These are phyloP conservation scores for Hippocampus abdominalis DNA, from an alignment of 2,113 vertebrate genomes.

Conservation along the genomic window DNA sequence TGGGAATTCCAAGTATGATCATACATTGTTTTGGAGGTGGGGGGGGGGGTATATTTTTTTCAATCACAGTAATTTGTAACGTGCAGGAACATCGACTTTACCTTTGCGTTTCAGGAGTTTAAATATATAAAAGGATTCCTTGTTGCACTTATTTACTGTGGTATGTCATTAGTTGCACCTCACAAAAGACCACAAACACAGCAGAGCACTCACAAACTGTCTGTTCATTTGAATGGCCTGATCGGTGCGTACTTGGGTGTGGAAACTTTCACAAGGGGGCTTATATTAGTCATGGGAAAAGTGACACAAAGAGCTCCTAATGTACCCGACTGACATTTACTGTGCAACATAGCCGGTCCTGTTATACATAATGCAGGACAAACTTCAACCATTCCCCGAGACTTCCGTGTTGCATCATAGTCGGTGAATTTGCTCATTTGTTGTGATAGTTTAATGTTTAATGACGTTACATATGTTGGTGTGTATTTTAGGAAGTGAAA, in stretches of 20 bases:
- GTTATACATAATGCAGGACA: neutral
- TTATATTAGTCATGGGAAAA: constrained; percentile 46
- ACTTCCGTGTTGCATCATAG: neutral
- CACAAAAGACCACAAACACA: neutral
- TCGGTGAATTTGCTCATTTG: neutral
- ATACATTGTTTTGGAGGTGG: constrained; percentile 6
- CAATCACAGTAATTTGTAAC: constrained; percentile 11
- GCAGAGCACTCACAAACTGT: neutral
- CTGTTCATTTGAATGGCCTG: constrained; percentile 9
- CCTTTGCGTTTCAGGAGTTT: neutral
- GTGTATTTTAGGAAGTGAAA: neutral
- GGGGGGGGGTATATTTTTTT: constrained; percentile 1
- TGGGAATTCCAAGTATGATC: constrained; percentile 55
- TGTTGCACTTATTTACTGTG: neutral
- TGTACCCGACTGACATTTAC: constrained; percentile 6
- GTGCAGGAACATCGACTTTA: neutral
- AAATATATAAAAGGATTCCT: neutral
- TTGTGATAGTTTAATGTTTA: neutral
- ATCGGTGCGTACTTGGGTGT: constrained; percentile 16
- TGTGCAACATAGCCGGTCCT: neutral
- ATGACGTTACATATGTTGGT: neutral
- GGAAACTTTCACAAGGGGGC: constrained; percentile 24
- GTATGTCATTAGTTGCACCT: neutral
- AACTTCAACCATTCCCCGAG: neutral
- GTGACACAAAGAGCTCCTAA: constrained; percentile 22